Evolutionary conservation across 53 echinoderm and acorn worm genomes (phyloP), one percentile per base, ranked within the genome.

Genomic region (Paracentrotus lividus): DNA sequence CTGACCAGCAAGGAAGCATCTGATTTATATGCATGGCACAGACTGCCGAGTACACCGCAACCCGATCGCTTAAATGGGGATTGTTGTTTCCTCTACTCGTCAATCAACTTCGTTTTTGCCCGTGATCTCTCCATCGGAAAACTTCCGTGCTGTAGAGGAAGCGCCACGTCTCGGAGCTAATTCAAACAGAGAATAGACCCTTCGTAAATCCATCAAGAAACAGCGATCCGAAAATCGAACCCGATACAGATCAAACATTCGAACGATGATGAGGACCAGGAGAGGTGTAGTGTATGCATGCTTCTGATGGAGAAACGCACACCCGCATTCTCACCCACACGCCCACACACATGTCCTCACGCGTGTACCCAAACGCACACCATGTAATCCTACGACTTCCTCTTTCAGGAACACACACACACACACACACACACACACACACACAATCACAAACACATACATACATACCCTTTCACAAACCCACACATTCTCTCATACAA

Each of bases 21-120:
- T 81, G 47, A 81, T 81, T 81, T 81, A 27, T 45, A 81, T 81
- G 44, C 81, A 81, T 45, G 47, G 81, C 81, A 81, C 81, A 81
- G 21, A n/a, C 81, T 45, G 26, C 21, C 47, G 47, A 81, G 81
- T 81, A 81, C 26, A 81, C 47, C 9, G 81, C 45, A 81, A 81
- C 45, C 26, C 81, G 81, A 81, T 81, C 81, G 81, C 47, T 81
- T 81, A 81, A 81, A 81, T 44, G 47, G 81, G 27, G 81, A n/a
- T 81, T 45, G 81, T 81, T 81, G 44, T 81, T 81, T 81, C 81
- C 81, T 81, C 49, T 81, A 15, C 44, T 81, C 81, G 81, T 81
- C 81, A 81, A 81, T 81, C 81, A 81, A 47, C 47, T 81, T 14
- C 45, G 81, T 45, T 81, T 81, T 24, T 81, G 47, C 47, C 18